Evolutionary conservation across 2,113 vertebrate species (phyloP).

Genomic region (Scatophagus argus): DNA sequence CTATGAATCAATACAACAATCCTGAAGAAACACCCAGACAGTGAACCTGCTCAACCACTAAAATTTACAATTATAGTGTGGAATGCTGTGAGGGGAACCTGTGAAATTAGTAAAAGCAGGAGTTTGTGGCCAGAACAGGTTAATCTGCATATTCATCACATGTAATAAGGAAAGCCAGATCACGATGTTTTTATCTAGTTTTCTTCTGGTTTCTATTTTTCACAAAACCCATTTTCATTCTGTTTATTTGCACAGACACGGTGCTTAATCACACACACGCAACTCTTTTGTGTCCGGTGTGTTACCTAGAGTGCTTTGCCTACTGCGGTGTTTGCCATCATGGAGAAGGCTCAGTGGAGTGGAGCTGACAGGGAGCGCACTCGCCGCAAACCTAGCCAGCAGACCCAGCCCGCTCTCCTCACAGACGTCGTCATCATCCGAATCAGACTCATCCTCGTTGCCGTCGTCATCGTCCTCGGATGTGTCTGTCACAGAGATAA

Average conservation of each 20-base stretch:
- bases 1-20: conserved; percentile 58
- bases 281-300: not conserved
- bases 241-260: not conserved
- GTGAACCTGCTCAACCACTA: conserved; percentile 53
- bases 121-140: not conserved
- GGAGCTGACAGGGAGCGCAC: conserved; percentile 88
- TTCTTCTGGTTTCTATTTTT: not conserved
- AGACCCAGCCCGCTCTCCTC: conserved; percentile 96
- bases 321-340: conserved; percentile 91
- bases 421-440: conserved; percentile 77
- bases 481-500: conserved; percentile 86
- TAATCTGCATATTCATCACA: not conserved
- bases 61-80: conserved; percentile 17
- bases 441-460: conserved; percentile 81
- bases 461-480: conserved; percentile 85
- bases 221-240: not conserved
- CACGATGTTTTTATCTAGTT: not conserved
- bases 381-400: conserved; percentile 93
- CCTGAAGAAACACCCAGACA: conserved; percentile 27
- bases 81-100: not conserved
- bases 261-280: not conserved
- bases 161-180: not conserved
- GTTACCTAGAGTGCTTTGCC: conserved; percentile 91
- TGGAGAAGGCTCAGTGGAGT: conserved; percentile 88
- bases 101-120: not conserved